Evolutionary conservation across 2,113 vertebrate species (phyloP).

Genomic region (Colaptes auratus): DNA sequence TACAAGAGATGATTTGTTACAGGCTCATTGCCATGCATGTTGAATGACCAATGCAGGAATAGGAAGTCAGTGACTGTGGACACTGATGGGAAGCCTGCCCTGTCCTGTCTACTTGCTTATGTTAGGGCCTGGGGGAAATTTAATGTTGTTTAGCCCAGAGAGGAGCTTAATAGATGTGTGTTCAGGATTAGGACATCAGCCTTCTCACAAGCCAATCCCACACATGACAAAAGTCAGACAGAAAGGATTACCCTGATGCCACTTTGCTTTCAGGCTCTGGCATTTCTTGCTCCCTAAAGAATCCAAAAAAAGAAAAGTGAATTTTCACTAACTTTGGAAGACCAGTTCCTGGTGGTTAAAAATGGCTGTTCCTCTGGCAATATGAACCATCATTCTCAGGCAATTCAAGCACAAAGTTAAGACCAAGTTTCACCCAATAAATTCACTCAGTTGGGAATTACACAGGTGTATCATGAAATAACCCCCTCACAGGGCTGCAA

Average conservation of each 20-base stretch:
- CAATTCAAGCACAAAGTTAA: not conserved
- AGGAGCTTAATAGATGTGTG: rapidly evolving
- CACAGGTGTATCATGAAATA: not conserved
- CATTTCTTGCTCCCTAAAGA: not conserved
- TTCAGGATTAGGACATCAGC: not conserved
- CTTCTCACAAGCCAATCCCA: not conserved
- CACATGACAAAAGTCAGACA: not conserved
- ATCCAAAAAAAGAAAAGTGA: not conserved
- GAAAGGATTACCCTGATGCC: not conserved
- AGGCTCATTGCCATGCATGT: not conserved
- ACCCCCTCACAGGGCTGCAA: not conserved
- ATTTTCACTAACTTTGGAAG: not conserved
- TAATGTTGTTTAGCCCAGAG: not conserved
- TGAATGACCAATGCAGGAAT: not conserved
- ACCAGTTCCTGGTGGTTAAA: rapidly evolving
- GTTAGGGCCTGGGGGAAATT: not conserved
- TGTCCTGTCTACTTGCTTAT: not conserved
- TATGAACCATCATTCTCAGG: rapidly evolving
- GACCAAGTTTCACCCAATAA: not conserved
- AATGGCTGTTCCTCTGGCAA: not conserved
- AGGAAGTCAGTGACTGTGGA: not conserved
- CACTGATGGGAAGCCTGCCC: not conserved
- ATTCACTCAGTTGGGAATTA: rapidly evolving
- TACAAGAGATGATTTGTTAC: not conserved
- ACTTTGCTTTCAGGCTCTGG: not conserved